Evolutionary conservation across 1,140 invertebrate genomes (phyloP).

Genomic region (Cherax quadricarinatus): DNA sequence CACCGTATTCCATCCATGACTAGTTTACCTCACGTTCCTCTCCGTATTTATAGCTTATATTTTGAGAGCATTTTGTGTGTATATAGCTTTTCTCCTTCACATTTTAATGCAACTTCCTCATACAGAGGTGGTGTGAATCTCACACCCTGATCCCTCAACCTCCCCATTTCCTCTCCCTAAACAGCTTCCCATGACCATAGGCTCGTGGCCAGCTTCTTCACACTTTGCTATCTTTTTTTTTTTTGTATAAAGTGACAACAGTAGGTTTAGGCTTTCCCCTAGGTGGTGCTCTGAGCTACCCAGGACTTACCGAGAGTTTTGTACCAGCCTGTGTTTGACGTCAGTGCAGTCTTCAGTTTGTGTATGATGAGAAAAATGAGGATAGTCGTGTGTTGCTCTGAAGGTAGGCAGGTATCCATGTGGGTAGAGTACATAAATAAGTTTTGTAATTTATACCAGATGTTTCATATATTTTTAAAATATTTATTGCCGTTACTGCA

Average conservation of each 20-base stretch:
- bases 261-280: slow-evolving; percentile 53
- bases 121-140: slow-evolving; percentile 27
- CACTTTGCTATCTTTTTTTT: slow-evolving; percentile 35
- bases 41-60: slow-evolving; percentile 59
- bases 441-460: slow-evolving; percentile 64
- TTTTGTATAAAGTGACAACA: slow-evolving; percentile 42
- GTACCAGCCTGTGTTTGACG: slow-evolving; percentile 53
- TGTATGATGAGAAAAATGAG: slow-evolving; percentile 54
- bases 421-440: slow-evolving; percentile 56
- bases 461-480: slow-evolving; percentile 65
- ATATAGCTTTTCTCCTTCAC: slow-evolving; percentile 51
- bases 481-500: slow-evolving; percentile 62
- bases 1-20: slow-evolving; percentile 62
- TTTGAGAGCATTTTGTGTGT: slow-evolving; percentile 63
- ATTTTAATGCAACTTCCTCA: slow-evolving; percentile 33
- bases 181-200: slow-evolving; percentile 55
- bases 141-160: neutral
- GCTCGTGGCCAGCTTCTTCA: slow-evolving; percentile 53
- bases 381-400: slow-evolving; percentile 53
- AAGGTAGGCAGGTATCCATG: slow-evolving; percentile 56
- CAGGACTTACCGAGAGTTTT: slow-evolving; percentile 40
- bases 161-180: neutral
- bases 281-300: slow-evolving; percentile 45
- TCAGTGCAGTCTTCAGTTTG: slow-evolving; percentile 54
- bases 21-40: slow-evolving; percentile 63